These are phyloP conservation scores for Trachelus stipa DNA, from an alignment of 2,888 invertebrate genomes.

Conservation along the genomic window DNA sequence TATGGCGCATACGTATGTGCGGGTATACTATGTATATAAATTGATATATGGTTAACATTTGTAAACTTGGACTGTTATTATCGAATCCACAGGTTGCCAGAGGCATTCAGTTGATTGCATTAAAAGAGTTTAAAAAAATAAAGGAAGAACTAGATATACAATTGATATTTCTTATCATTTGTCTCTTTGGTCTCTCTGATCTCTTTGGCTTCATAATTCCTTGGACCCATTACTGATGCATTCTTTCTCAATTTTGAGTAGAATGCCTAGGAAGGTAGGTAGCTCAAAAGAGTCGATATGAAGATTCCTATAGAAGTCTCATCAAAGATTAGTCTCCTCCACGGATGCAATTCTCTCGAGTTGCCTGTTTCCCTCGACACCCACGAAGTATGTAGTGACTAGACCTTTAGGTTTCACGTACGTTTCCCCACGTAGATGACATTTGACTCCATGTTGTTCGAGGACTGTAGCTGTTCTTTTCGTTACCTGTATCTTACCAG, in stretches of 20 bases:
- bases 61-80: neutral
- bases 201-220: slow-evolving; percentile 8
- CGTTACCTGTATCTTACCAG: slow-evolving; percentile 82
- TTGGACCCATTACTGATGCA: neutral
- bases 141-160: neutral
- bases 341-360: slow-evolving; percentile 45
- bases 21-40: neutral
- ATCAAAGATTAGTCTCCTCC: slow-evolving; percentile 56
- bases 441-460: slow-evolving; percentile 76
- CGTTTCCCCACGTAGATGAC: slow-evolving; percentile 77
- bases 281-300: neutral
- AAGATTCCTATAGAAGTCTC: neutral
- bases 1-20: neutral
- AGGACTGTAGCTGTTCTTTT: slow-evolving; percentile 78
- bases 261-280: neutral
- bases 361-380: slow-evolving; percentile 71
- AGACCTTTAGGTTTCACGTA: slow-evolving; percentile 79
- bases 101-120: neutral
- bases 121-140: neutral
- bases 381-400: slow-evolving; percentile 80
- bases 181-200: slow-evolving; percentile 42
- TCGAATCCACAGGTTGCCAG: neutral
- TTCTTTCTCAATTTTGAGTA: neutral
- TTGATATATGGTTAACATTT: neutral
- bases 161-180: neutral